Evolutionary conservation across 2,797 vertebrate genomes (phyloP).

Genomic region (Perodicticus potto): DNA sequence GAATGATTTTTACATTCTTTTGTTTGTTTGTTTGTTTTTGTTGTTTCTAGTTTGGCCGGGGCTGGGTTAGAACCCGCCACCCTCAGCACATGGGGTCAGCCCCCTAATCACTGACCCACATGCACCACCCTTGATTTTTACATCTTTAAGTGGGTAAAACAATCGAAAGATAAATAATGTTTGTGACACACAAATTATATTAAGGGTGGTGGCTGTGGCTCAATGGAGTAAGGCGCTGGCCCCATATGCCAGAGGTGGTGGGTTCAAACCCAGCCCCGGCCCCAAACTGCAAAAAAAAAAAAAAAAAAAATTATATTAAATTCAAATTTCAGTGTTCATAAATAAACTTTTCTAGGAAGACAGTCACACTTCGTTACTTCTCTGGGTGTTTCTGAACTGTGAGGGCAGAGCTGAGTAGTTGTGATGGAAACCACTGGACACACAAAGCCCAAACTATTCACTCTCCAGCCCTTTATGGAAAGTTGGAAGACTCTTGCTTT

Average conservation of each 20-base stretch:
- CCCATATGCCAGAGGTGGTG: too few relatives aligned
- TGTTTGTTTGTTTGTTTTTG: too few relatives aligned
- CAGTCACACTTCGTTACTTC: neutral
- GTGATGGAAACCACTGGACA: neutral
- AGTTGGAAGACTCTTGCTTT: neutral
- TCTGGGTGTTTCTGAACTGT: neutral
- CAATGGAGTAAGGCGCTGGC: too few relatives aligned
- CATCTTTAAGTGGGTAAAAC: neutral
- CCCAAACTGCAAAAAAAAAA: too few relatives aligned
- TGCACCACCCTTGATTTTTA: neutral
- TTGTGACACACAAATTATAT: neutral
- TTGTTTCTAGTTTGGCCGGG: too few relatives aligned
- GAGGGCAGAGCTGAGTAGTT: neutral
- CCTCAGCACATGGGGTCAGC: too few relatives aligned
- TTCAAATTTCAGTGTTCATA: neutral
- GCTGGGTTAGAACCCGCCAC: too few relatives aligned
- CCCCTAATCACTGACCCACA: too few relatives aligned
- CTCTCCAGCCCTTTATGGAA: neutral
- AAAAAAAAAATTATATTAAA: constrained; percentile 19
- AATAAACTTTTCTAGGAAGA: neutral
- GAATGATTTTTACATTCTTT: neutral
- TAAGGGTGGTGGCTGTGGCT: too few relatives aligned
- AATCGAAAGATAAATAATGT: neutral
- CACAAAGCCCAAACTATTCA: neutral
- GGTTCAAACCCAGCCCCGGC: too few relatives aligned